phyloP scores from a whole-genome alignment of 2,797 vertebrate species.

The Hylomyscus alleni region DNA sequence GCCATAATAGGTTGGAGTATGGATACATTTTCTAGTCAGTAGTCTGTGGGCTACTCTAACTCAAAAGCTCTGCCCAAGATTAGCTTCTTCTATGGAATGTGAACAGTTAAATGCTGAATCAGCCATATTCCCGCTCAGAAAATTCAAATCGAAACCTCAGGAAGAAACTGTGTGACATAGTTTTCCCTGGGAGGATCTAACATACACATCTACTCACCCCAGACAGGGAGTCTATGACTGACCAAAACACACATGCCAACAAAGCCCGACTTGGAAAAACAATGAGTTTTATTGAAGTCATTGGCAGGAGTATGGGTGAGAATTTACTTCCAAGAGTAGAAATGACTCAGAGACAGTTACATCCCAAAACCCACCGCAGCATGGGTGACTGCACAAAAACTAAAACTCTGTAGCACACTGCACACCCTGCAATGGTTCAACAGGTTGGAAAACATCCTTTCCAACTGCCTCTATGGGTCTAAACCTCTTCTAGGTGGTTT shows the following conservation, averaged over 20 bases:
- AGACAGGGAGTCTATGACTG: not conserved
- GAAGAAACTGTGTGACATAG: not conserved
- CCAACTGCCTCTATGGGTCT: not conserved
- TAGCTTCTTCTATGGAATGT: not conserved
- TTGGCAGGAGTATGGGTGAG: not conserved
- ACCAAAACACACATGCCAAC: too few relatives aligned
- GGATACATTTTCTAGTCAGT: not conserved
- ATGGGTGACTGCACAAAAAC: not conserved
- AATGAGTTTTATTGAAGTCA: not conserved
- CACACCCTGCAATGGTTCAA: not conserved
- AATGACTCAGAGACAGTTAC: not conserved
- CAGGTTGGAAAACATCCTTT: not conserved
- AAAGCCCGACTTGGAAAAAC: not conserved
- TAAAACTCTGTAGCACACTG: not conserved
- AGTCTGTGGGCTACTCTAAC: not conserved
- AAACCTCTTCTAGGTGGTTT: not conserved
- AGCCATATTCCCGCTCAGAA: conserved; percentile 2
- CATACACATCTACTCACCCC: not conserved
- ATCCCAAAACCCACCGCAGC: not conserved
- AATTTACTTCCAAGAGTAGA: not conserved
- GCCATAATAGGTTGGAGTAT: not conserved
- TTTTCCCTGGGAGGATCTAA: not conserved
- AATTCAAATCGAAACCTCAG: not conserved
- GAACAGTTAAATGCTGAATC: not conserved
- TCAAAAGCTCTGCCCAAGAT: not conserved